A percentile compares a stretch with the other conserved stretches of the same genome.
Conservation (phyloP, 2,113 vertebrate genomes). For the Brachyhypopomus occidentalis region DNA sequence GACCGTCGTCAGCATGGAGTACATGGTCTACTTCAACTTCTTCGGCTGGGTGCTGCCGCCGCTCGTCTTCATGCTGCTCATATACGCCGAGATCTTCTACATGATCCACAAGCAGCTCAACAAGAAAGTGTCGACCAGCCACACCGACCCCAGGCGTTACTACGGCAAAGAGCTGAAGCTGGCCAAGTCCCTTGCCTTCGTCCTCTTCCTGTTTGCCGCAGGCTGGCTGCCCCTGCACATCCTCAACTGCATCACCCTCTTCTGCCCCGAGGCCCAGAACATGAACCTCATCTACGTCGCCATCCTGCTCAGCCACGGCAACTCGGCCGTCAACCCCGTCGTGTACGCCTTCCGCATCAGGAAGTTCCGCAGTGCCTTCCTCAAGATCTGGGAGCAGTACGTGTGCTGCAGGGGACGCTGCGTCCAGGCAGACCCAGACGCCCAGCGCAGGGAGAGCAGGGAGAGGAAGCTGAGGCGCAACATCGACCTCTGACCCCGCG, state of each 20-base stretch:
- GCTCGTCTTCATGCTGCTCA: constrained; percentile 88
- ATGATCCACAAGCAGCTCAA: constrained; percentile 94
- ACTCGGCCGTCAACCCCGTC: constrained; percentile 95
- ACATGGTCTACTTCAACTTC: constrained; percentile 99
- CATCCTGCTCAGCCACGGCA: constrained; percentile 92
- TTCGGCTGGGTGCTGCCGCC: constrained; percentile 93
- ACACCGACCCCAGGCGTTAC: constrained; percentile 87
- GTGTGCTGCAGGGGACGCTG: constrained; percentile 78
- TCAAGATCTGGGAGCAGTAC: constrained; percentile 91
- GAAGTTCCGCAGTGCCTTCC: constrained; percentile 89
- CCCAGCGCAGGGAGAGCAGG: constrained; percentile 59
- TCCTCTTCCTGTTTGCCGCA: constrained; percentile 89
- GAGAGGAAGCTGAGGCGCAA: constrained; percentile 59
- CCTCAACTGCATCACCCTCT: constrained; percentile 92
- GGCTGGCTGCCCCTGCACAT: constrained; percentile 95
- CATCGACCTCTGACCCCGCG: constrained; percentile 58
- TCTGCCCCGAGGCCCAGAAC: constrained; percentile 75
- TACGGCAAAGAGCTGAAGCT: constrained; percentile 94
- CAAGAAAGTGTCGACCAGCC: constrained; percentile 85
- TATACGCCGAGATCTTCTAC: constrained; percentile 95
- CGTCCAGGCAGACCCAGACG: constrained; percentile 60
- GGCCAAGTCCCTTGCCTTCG: constrained; percentile 91
- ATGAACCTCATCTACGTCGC: constrained; percentile 80
- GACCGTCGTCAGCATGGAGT: constrained; percentile 95
- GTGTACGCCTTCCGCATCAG: constrained; percentile 95